phyloP scores from a whole-genome alignment of 2,888 invertebrate genomes.

The Pseudococcus longispinus region DNA sequence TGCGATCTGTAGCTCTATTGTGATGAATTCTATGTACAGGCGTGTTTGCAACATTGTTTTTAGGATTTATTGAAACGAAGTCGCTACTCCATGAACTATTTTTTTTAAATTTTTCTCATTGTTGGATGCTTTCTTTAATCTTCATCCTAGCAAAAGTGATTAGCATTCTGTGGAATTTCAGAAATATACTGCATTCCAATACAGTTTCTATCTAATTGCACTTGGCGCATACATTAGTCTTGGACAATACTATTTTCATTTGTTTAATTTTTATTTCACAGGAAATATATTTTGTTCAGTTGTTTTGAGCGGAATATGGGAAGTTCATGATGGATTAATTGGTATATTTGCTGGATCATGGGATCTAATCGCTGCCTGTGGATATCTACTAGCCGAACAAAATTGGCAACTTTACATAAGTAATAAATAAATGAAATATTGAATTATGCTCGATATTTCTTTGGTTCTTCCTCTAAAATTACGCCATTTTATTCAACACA shows the following conservation, averaged over 20 bases:
- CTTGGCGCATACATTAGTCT: not conserved
- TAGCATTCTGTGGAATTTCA: too few species aligned
- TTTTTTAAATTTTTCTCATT: too few species aligned
- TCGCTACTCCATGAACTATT: too few species aligned
- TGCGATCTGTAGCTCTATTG: too few species aligned
- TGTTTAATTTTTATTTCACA: not conserved
- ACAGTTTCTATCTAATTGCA: too few species aligned
- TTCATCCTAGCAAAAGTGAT: too few species aligned
- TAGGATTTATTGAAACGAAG: too few species aligned
- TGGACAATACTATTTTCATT: not conserved
- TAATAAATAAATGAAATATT: not conserved
- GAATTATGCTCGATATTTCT: not conserved
- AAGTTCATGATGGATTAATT: slow-evolving; percentile 59
- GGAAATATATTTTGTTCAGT: slow-evolving; percentile 25
- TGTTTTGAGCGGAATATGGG: slow-evolving; percentile 53
- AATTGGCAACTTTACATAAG: slow-evolving; percentile 37
- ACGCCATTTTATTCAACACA: not conserved
- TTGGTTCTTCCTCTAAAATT: not conserved
- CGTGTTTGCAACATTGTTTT: too few species aligned
- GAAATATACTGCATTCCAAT: too few species aligned
- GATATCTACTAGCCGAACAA: slow-evolving; percentile 55
- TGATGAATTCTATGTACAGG: too few species aligned
- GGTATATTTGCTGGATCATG: slow-evolving; percentile 59
- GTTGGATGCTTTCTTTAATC: too few species aligned
- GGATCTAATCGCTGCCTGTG: slow-evolving; percentile 52